Evolutionary conservation across 2,797 vertebrate genomes (phyloP).

Genomic region (Chromis chromis): DNA sequence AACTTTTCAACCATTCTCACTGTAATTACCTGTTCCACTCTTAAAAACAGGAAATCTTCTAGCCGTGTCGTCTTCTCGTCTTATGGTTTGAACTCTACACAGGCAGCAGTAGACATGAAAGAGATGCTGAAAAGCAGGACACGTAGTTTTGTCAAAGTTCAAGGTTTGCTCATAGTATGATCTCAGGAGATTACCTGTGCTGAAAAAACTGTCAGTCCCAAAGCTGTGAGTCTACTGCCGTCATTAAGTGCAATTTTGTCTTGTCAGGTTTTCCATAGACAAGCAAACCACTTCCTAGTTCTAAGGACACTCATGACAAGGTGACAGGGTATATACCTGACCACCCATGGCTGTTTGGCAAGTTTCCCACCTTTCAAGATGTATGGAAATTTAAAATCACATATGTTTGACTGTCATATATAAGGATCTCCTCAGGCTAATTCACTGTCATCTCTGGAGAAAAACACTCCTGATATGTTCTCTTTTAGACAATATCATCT

Average conservation of each 20-base stretch:
- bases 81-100: constrained; percentile 5
- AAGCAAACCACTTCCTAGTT: constrained; percentile 28
- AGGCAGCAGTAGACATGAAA: constrained; percentile 38
- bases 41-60: constrained; percentile 51
- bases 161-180: constrained; percentile 39
- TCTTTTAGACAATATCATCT: neutral
- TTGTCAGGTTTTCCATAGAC: constrained; percentile 20
- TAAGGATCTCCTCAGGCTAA: neutral
- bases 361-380: constrained; percentile 7
- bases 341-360: constrained; percentile 51
- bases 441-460: constrained; percentile 4
- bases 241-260: constrained; percentile 35
- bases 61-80: constrained; percentile 33
- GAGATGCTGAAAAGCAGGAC: constrained; percentile 36
- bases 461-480: neutral
- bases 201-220: constrained; percentile 43
- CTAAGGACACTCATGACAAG: constrained; percentile 11
- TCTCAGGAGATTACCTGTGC: constrained; percentile 51
- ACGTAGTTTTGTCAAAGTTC: constrained; percentile 27
- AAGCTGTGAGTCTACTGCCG: neutral
- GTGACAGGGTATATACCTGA: constrained; percentile 11
- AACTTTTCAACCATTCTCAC: constrained; percentile 33
- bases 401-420: neutral
- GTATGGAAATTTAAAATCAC: constrained; percentile 8
- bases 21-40: constrained; percentile 59